Evolutionary conservation across 2,888 invertebrate species (phyloP).

Genomic region (Gymnosoma rotundatum): DNA sequence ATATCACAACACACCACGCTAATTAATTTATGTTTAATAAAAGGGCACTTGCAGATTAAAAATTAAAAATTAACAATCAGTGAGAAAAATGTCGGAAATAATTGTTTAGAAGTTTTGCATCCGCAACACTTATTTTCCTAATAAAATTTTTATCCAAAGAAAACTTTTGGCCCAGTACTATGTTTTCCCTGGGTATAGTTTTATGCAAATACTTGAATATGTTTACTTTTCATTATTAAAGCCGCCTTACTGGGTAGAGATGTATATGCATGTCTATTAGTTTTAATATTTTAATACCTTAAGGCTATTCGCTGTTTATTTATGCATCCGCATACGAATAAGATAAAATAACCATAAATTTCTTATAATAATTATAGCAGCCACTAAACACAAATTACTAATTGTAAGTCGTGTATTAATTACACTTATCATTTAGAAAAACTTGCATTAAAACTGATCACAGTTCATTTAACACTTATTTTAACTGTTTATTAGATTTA

Average conservation of each 20-base stretch:
- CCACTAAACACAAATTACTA: constrained; percentile 54
- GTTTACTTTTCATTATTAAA: too few relatives aligned
- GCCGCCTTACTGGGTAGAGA: neutral
- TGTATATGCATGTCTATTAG: neutral
- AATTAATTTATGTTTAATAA: too few relatives aligned
- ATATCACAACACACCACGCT: too few relatives aligned
- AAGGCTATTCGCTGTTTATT: constrained; percentile 41
- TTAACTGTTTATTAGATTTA: neutral
- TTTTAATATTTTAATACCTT: constrained; percentile 40
- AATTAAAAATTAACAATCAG: too few relatives aligned
- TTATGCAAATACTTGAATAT: too few relatives aligned
- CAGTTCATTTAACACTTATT: constrained; percentile 19
- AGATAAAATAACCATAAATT: constrained; percentile 40
- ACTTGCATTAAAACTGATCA: constrained; percentile 19
- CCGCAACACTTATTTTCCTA: too few relatives aligned
- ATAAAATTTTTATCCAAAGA: too few relatives aligned
- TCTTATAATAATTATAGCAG: constrained; percentile 48
- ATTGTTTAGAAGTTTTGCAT: too few relatives aligned
- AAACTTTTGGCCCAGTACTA: too few relatives aligned
- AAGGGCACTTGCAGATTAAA: too few relatives aligned
- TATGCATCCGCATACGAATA: constrained; percentile 47
- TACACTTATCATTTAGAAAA: constrained; percentile 34
- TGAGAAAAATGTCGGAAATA: too few relatives aligned
- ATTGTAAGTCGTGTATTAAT: constrained; percentile 48
- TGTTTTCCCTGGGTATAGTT: too few relatives aligned